Evolutionary conservation across 2,113 vertebrate species (phyloP), one percentile per base, ranked within the genome.

Genomic region (Chaenocephalus aceratus): DNA sequence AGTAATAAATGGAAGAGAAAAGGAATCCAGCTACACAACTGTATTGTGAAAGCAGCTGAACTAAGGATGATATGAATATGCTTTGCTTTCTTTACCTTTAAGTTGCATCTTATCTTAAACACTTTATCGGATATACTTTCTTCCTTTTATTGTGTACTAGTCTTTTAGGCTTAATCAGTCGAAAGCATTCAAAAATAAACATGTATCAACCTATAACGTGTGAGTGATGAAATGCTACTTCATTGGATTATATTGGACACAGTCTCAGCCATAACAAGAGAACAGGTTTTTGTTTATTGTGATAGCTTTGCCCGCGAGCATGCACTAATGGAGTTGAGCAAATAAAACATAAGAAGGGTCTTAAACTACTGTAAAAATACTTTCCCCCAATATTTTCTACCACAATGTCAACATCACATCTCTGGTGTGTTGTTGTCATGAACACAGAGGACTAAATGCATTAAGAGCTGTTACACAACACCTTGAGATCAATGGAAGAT

Each of bases 401-500:
- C 48, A 15, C 45, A 34, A 10, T 34, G 30, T 13, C 26, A 30
- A 30, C 30, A 30, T 30, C 30, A 30, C 30, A 18, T 51, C 15
- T 8, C 10, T 3, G 9, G 36, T 48, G 75, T 61, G 0, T 54
- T 10, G 41, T 10, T 30, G 71, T 60, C 58, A 60, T 63, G 54
- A 62, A 64, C 58, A 30, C 30, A 44, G 3, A 44, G 52, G 60
- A 46, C 59, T 46, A 6, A 3, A 2, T 67, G 46, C 52, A 72
- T 51, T 72, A 49, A 66, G 49, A 53, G 73, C 58, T 59, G 44
- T 53, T 41, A 11, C 56, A 72, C 59, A 44, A 72, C 77, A 56
- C 72, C 71, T 18, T 23, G 10, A 73, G 71, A 56, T 82, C 34
- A 62, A n/a, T 59, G 5, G 16, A 48, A 36, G 62, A 44, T 78